These are phyloP conservation scores for Scolopax mira DNA, from an alignment of 2,113 vertebrate species.

Conservation along the genomic window DNA sequence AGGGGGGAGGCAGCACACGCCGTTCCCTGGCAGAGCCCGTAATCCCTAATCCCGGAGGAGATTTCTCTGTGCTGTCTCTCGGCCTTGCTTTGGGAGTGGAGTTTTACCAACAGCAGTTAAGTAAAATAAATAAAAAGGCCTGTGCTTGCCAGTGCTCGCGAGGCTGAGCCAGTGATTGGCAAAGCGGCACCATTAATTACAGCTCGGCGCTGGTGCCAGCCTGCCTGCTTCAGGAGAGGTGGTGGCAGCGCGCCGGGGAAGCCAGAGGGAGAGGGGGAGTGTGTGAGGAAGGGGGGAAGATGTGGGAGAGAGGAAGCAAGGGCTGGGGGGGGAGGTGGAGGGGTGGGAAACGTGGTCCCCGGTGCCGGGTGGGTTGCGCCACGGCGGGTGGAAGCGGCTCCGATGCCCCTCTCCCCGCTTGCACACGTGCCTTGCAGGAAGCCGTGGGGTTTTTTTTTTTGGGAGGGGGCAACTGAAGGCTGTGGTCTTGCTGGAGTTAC, in stretches of 20 bases:
- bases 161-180: slow-evolving; percentile 28
- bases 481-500: rapidly evolving
- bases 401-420: rapidly evolving
- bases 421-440: neutral
- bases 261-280: neutral
- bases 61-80: neutral
- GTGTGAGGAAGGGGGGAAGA: neutral
- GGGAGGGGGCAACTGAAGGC: neutral
- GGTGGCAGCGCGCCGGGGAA: slow-evolving; percentile 8
- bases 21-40: neutral
- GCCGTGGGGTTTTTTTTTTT: rapidly evolving
- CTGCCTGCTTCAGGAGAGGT: slow-evolving; percentile 5
- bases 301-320: rapidly evolving
- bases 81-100: slow-evolving; percentile 40
- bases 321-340: too few species aligned
- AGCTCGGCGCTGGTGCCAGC: slow-evolving; percentile 24
- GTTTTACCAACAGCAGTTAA: slow-evolving; percentile 63
- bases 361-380: rapidly evolving
- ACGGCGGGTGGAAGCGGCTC: rapidly evolving
- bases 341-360: neutral
- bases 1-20: neutral
- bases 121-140: slow-evolving; percentile 61
- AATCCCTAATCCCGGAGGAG: neutral
- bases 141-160: slow-evolving; percentile 34
- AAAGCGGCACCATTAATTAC: slow-evolving; percentile 51